Conservation (phyloP, 1,140 invertebrate species). For the Sinella curviseta region DNA sequence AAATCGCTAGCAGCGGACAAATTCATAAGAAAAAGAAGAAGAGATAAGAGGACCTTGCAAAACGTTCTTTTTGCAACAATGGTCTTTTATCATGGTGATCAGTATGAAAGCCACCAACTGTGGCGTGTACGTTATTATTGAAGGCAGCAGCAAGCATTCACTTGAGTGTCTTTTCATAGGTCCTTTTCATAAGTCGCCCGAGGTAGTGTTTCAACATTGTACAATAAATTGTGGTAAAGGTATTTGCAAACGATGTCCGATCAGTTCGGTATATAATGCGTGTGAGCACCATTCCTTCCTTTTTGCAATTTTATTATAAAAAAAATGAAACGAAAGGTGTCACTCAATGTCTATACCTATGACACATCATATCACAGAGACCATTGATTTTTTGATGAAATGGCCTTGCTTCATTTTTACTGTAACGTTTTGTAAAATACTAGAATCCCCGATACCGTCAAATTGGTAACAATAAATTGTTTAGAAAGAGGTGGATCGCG, state of each 20-base stretch:
- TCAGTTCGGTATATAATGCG: not conserved
- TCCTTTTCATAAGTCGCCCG: not conserved
- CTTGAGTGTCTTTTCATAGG: not conserved
- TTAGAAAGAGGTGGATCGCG: too few relatives aligned
- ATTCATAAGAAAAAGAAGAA: not conserved
- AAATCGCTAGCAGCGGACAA: conserved; percentile 5
- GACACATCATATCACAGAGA: too few relatives aligned
- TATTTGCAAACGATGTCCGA: not conserved
- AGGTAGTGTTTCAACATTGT: too few relatives aligned
- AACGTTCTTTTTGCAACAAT: not conserved
- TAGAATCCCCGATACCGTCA: too few relatives aligned
- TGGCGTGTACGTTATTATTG: not conserved
- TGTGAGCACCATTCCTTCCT: too few relatives aligned
- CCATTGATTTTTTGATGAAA: too few relatives aligned
- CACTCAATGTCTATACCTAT: not conserved
- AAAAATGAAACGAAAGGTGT: not conserved
- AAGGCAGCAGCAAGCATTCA: not conserved
- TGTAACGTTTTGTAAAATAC: too few relatives aligned
- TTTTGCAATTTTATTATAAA: not conserved
- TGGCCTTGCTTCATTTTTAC: too few relatives aligned
- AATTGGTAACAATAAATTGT: too few relatives aligned
- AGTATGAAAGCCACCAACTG: not conserved
- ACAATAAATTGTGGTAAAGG: not conserved
- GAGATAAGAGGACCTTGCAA: not conserved
- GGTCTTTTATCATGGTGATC: not conserved